These are phyloP conservation scores for Drosophila bocqueti DNA, from an alignment of 1,140 invertebrate genomes.

Conservation along the genomic window DNA sequence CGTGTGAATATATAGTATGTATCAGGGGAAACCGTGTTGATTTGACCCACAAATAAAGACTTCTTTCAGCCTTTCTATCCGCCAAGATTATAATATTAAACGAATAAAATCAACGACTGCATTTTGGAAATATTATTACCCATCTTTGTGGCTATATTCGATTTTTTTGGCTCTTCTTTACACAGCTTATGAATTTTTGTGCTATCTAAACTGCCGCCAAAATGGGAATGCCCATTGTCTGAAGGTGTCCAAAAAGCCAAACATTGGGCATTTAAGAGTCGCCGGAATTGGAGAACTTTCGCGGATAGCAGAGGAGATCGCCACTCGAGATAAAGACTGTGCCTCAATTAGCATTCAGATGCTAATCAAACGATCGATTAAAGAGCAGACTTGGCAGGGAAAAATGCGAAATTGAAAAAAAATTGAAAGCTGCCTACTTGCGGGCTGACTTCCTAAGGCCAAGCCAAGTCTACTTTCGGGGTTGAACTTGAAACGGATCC, in stretches of 20 bases:
- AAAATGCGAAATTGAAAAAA: neutral
- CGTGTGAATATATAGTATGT: neutral
- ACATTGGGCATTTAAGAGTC: neutral
- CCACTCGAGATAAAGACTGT: constrained; percentile 14
- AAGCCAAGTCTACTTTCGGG: constrained; percentile 20
- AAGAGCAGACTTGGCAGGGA: neutral
- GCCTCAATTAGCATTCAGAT: constrained; percentile 23
- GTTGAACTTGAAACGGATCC: constrained; percentile 24
- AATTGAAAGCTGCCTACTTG: constrained; percentile 13
- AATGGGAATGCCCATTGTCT: constrained; percentile 1
- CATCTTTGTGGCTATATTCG: neutral
- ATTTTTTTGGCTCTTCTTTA: neutral
- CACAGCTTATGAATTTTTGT: neutral
- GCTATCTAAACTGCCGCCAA: neutral
- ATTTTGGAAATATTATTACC: constrained; percentile 3
- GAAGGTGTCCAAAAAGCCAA: constrained; percentile 10
- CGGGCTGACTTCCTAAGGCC: neutral
- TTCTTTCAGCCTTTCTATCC: neutral
- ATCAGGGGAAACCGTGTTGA: constrained; percentile 3
- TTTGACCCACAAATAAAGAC: constrained; percentile 5
- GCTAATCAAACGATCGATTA: constrained; percentile 26
- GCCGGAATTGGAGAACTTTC: constrained; percentile 15
- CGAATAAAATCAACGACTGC: constrained; percentile 3
- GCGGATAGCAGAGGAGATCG: neutral
- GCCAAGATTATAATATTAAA: constrained; percentile 10